These are phyloP conservation scores for Fringilla coelebs DNA, from an alignment of 2,797 vertebrate genomes.

Conservation along the genomic window DNA sequence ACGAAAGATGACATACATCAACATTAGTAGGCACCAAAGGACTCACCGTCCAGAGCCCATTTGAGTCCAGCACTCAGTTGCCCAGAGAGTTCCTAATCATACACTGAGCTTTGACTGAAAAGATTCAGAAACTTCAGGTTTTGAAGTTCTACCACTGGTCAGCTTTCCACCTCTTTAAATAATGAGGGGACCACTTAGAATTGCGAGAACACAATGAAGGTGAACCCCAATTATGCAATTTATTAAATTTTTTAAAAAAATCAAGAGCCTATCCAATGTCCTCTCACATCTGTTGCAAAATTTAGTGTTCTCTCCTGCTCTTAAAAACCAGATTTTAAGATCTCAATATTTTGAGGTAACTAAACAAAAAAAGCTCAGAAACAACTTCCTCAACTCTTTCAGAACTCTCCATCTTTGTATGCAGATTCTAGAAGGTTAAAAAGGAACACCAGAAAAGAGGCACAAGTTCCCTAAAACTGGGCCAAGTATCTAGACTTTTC, in stretches of 20 bases:
- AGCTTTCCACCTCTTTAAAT: not conserved
- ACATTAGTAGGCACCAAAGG: not conserved
- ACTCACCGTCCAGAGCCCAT: not conserved
- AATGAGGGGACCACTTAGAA: not conserved
- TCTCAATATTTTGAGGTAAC: not conserved
- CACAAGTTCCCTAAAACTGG: not conserved
- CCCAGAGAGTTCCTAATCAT: not conserved
- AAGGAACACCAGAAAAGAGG: not conserved
- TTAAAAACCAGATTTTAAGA: not conserved
- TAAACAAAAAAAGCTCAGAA: not conserved
- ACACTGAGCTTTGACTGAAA: not conserved
- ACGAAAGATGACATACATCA: not conserved
- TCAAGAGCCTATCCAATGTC: not conserved
- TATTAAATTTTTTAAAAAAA: not conserved
- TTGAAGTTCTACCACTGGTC: not conserved
- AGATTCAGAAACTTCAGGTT: not conserved
- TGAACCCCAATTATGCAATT: not conserved
- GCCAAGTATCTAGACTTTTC: not conserved
- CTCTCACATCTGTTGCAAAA: not conserved
- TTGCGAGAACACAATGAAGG: not conserved
- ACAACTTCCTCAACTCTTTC: not conserved
- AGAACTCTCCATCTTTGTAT: not conserved
- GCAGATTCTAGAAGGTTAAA: not conserved
- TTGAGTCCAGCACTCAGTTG: not conserved
- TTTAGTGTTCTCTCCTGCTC: not conserved